Base-by-base conservation (phyloP, 1,140 invertebrate species). In the Apis laboriosa region DNA sequence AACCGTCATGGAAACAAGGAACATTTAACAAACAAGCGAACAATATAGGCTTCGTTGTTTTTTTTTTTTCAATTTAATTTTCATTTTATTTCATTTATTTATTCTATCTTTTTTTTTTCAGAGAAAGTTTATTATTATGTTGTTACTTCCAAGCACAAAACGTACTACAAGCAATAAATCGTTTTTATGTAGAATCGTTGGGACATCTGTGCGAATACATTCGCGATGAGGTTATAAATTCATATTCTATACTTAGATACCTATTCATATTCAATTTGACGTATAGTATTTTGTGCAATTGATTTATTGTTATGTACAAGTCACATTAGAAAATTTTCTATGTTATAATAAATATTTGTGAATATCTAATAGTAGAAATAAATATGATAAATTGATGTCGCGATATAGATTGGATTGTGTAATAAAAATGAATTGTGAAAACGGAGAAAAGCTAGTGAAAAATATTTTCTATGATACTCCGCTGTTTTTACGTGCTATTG, bases 161-260 rank as follows among this genome's bases (percentile, higher is more conserved):
- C 51, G 19, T 28, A 12, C 51, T 0, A 8, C 0, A 9, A 1
- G 17, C 34, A 21, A 58, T 86, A 84, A 70, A 74, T 72, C 28
- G 66, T 86, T 86, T 87, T 87, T 80, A 75, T 73, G 70, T 76
- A 71, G 61, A 73, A 67, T 80, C 76, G 76, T 86, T 83, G 72
- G 24, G 43, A 70, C 34, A 78, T 43, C 24, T 55, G 53, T n/a
- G 68, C 61, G 67, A 67, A 28, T 21, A 13, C 15, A 9, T 19
- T 43, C 28, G 28, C 86, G 73, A 84, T 87, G 80, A 63, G 56
- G 63, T 86, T 77, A 84, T 73, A 77, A 87, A 81, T 87, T 87
- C 70, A 43, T 43, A 43, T 7, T 43, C 34, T 5, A 43, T 43
- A 43, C 34, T 43, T 43, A 43, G 66, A 75, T 64, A 72, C 81